Conservation (phyloP, 2,113 vertebrate species). For the Notarius quadriscutis region DNA sequence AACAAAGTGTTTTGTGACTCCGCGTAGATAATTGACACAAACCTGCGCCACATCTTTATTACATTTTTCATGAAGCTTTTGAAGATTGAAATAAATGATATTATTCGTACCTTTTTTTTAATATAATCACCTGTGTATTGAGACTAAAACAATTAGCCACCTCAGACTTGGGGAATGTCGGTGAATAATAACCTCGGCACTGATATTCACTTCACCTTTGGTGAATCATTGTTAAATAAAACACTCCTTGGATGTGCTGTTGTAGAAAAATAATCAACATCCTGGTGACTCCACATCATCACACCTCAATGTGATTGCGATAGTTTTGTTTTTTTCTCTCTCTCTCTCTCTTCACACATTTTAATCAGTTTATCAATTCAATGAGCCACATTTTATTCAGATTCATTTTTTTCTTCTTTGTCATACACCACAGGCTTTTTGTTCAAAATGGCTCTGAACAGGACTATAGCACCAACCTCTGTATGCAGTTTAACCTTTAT, state of each 20-base stretch:
- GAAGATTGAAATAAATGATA: too few relatives aligned
- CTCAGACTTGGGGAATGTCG: too few relatives aligned
- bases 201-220: too few relatives aligned
- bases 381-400: not conserved
- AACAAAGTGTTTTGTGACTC: too few relatives aligned
- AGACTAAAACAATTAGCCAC: too few relatives aligned
- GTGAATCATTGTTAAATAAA: not conserved
- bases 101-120: too few relatives aligned
- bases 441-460: not conserved
- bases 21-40: too few relatives aligned
- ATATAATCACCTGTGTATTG: too few relatives aligned
- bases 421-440: not conserved
- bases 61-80: too few relatives aligned
- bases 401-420: not conserved
- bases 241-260: not conserved
- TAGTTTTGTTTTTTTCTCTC: not conserved
- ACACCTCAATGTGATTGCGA: too few relatives aligned
- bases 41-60: too few relatives aligned
- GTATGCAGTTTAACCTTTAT: not conserved
- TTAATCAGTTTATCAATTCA: not conserved
- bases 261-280: not conserved
- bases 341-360: not conserved
- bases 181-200: too few relatives aligned
- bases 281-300: not conserved
- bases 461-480: not conserved